Percentiles rank a stretch among this genome's conserved stretches.
phyloP scores from a whole-genome alignment of 2,797 vertebrate species.

The Halcyon badia region DNA sequence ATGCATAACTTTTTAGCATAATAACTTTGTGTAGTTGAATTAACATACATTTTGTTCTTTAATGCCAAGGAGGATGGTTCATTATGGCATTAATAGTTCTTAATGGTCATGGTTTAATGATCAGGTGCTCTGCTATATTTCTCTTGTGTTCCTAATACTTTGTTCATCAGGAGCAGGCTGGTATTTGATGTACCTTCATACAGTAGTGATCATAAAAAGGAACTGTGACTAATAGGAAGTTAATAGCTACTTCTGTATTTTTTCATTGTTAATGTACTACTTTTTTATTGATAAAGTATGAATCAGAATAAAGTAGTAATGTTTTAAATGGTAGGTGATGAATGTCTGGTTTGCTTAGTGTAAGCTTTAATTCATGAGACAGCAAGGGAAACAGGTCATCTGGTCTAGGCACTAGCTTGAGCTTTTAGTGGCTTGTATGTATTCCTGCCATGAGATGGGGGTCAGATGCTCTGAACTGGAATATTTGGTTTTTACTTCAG shows the following conservation, averaged over 20 bases:
- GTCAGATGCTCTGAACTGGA: not conserved
- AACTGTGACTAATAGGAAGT: not conserved
- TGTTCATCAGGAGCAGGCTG: not conserved
- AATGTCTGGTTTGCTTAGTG: not conserved
- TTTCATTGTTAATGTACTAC: not conserved
- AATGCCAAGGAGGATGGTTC: not conserved
- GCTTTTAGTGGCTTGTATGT: not conserved
- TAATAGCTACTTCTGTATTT: not conserved
- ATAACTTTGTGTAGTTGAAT: not conserved
- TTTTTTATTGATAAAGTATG: not conserved
- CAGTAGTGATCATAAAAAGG: not conserved
- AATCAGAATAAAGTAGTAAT: constrained; percentile 7
- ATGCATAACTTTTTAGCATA: not conserved
- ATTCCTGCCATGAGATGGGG: not conserved
- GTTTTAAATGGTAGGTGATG: not conserved
- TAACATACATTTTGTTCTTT: not conserved
- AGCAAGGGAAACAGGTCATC: not conserved
- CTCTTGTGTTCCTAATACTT: not conserved
- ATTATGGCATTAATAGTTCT: not conserved
- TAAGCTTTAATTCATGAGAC: not conserved
- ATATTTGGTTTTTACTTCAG: not conserved
- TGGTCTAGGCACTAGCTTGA: rapidly evolving
- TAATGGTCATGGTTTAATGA: constrained; percentile 2
- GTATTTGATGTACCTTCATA: not conserved
- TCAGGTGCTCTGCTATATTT: not conserved